These are phyloP conservation scores for Eunapius fragilis DNA, from an alignment of 37 sponge, comb jelly and placozoan species.

Conservation along the genomic window DNA sequence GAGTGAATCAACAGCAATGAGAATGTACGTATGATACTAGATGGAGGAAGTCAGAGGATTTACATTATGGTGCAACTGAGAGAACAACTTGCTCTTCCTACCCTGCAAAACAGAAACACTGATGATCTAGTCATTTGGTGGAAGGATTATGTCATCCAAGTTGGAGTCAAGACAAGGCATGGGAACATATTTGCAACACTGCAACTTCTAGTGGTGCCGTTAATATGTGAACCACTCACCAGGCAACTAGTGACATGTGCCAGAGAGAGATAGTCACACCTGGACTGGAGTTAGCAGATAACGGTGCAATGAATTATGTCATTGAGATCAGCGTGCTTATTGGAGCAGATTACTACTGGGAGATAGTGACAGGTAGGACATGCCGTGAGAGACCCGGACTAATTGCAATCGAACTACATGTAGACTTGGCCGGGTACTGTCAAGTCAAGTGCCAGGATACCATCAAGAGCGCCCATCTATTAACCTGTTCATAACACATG, in stretches of 20 bases:
- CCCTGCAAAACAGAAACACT: background rate
- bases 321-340: constrained; percentile 23
- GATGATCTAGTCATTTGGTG: constrained; percentile 34
- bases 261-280: constrained; percentile 3
- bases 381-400: constrained; percentile 22
- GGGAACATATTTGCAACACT: background rate
- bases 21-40: constrained; percentile 12
- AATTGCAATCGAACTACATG: constrained; percentile 25
- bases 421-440: constrained; percentile 31
- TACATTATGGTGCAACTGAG: constrained; percentile 11
- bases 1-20: background rate
- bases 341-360: constrained; percentile 54
- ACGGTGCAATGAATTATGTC: background rate
- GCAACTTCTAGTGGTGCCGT: constrained; percentile 25
- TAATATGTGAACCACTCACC: constrained; percentile 38
- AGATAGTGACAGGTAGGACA: constrained; percentile 28
- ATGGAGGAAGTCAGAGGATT: constrained; percentile 39
- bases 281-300: constrained; percentile 42
- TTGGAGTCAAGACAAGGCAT: constrained; percentile 1
- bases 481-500: constrained; percentile 7
- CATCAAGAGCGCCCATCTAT: background rate
- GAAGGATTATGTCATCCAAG: background rate
- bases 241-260: constrained; percentile 15
- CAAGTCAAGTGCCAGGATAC: constrained; percentile 13
- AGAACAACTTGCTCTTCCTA: constrained; percentile 15